Conservation (phyloP, 2,888 invertebrate genomes). For the Phania funesta region DNA sequence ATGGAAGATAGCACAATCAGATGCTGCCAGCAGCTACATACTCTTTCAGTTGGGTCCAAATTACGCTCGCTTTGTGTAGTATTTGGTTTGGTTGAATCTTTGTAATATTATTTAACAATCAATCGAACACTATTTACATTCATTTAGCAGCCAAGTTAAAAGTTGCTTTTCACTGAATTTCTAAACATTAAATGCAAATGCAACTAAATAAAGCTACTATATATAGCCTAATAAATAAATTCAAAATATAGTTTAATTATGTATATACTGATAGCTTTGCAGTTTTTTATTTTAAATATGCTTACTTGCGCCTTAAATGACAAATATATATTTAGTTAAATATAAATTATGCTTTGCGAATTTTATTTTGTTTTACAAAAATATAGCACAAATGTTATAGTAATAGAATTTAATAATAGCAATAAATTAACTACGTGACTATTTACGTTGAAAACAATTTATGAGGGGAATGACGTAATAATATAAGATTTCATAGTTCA, state of each 20-base stretch:
- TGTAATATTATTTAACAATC: not conserved
- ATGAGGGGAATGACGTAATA: conserved; percentile 36
- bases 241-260: not conserved
- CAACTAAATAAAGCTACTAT: not conserved
- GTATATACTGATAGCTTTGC: conserved; percentile 20
- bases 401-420: conserved; percentile 12
- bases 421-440: conserved; percentile 27
- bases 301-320: conserved; percentile 56
- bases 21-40: too few species aligned
- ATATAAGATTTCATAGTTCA: not conserved
- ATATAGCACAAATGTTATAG: conserved; percentile 4
- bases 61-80: too few species aligned
- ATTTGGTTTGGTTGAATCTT: too few species aligned
- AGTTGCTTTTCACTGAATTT: not conserved
- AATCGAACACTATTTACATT: conserved; percentile 22
- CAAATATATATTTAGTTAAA: conserved; percentile 2
- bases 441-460: not conserved
- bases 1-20: too few species aligned
- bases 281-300: conserved; percentile 30
- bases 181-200: conserved; percentile 16
- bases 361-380: conserved; percentile 53
- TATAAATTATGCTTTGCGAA: conserved; percentile 13
- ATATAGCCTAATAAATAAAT: conserved; percentile 8
- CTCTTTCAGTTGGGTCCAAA: too few species aligned
- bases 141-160: not conserved